A percentile compares a stretch with the other conserved stretches of the same genome.
phyloP scores from a whole-genome alignment of 1,140 invertebrate species.

The Plodia interpunctella region DNA sequence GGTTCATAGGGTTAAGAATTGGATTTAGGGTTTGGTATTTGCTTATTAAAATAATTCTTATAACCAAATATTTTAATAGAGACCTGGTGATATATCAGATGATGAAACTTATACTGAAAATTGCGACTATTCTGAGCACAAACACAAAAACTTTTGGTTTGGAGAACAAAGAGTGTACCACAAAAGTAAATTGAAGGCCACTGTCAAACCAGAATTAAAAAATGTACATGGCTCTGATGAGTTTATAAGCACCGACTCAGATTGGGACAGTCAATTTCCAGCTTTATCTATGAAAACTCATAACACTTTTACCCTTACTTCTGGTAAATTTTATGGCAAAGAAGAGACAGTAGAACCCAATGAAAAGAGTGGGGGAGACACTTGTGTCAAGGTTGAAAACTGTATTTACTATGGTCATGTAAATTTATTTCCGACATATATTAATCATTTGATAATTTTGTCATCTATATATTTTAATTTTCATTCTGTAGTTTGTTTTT shows the following conservation, averaged over 20 bases:
- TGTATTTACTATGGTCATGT: conserved; percentile 13
- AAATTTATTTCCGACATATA: background rate
- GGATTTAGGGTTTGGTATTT: too few species aligned
- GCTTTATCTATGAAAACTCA: conserved; percentile 59
- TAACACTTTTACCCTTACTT: conserved; percentile 62
- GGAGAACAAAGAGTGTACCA: conserved; percentile 60
- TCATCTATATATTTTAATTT: too few species aligned
- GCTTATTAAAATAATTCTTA: too few species aligned
- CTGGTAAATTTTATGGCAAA: conserved; percentile 46
- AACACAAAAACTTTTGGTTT: conserved; percentile 48
- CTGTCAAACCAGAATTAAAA: conserved; percentile 33
- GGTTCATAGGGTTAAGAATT: too few species aligned
- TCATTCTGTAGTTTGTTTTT: too few species aligned
- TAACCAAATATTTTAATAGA: conserved; percentile 28
- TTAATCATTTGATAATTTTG: background rate
- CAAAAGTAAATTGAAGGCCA: conserved; percentile 47
- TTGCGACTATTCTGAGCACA: conserved; percentile 39
- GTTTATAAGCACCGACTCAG: conserved; percentile 57
- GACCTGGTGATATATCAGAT: conserved; percentile 53
- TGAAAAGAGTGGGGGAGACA: conserved; percentile 61
- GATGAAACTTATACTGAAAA: conserved; percentile 53
- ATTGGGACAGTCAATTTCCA: conserved; percentile 66
- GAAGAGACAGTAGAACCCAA: conserved; percentile 44
- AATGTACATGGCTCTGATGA: conserved; percentile 50
- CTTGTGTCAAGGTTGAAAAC: conserved; percentile 49